A percentile compares a stretch with the other conserved stretches of the same genome.
Conservation (phyloP, 2,113 vertebrate genomes). For the Colaptes auratus region DNA sequence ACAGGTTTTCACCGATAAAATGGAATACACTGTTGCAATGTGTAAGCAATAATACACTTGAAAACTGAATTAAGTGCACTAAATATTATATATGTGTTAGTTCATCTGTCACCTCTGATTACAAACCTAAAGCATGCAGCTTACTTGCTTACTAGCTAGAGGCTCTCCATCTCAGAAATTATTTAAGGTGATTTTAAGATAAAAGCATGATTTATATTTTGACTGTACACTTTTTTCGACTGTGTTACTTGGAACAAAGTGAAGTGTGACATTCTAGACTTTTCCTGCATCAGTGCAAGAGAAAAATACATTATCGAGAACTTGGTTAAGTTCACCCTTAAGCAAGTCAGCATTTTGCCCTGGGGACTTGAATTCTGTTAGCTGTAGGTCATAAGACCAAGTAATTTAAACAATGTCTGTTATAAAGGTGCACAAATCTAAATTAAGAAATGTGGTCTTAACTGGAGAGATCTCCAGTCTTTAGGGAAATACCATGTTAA, state of each 20-base stretch:
- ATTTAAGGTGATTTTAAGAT: background rate
- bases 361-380: background rate
- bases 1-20: no score
- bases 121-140: no score
- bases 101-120: no score
- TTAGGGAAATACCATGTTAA: background rate
- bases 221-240: background rate
- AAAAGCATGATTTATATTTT: conserved; percentile 7
- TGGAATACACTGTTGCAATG: no score
- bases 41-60: no score
- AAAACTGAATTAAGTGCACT: no score
- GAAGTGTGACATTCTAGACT: background rate
- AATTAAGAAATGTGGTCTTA: background rate
- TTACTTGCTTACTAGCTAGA: no score
- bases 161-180: background rate
- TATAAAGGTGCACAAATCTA: background rate
- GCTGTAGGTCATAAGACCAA: background rate
- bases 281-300: background rate
- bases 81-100: no score
- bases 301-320: background rate
- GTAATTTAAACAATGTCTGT: background rate
- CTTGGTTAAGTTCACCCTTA: background rate
- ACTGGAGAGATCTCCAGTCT: background rate
- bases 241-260: background rate
- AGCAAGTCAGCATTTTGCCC: background rate